Evolutionary conservation across 1,140 invertebrate species (phyloP).

Genomic region (Teleopsis dalmanni): DNA sequence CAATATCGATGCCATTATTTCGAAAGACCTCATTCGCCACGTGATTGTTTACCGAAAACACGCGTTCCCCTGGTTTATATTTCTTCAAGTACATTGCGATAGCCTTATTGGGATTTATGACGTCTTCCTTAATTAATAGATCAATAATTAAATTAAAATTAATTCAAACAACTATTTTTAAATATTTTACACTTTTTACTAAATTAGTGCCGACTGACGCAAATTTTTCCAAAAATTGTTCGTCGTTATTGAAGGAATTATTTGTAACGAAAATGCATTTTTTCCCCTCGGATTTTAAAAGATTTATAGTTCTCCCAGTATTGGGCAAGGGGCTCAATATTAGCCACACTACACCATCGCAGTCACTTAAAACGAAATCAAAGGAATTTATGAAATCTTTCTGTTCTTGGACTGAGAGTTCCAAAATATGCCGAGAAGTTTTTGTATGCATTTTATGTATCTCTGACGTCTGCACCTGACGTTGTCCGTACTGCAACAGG

Average conservation of each 20-base stretch:
- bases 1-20: slow-evolving; percentile 29
- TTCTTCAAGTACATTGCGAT: slow-evolving; percentile 31
- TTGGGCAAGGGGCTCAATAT: slow-evolving; percentile 41
- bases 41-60: slow-evolving; percentile 29
- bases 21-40: slow-evolving; percentile 33
- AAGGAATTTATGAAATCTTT: slow-evolving; percentile 34
- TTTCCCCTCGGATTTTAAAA: slow-evolving; percentile 54
- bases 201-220: background rate
- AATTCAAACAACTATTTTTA: background rate
- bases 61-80: slow-evolving; percentile 20
- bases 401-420: slow-evolving; percentile 12
- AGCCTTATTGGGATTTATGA: slow-evolving; percentile 33
- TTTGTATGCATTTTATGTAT: no score
- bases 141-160: background rate
- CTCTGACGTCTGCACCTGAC: no score
- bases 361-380: slow-evolving; percentile 33
- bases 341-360: slow-evolving; percentile 53
- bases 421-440: slow-evolving; percentile 9
- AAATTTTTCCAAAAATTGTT: slow-evolving; percentile 22
- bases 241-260: slow-evolving; percentile 47
- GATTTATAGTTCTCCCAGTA: slow-evolving; percentile 46
- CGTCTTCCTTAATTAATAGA: slow-evolving; percentile 18
- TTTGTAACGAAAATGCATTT: slow-evolving; percentile 61
- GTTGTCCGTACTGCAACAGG: no score
- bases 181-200: slow-evolving; percentile 8